A percentile compares a stretch with the other conserved stretches of the same genome.
These are phyloP conservation scores for Boleophthalmus pectinirostris DNA, from an alignment of 2,113 vertebrate genomes.

Conservation along the genomic window DNA sequence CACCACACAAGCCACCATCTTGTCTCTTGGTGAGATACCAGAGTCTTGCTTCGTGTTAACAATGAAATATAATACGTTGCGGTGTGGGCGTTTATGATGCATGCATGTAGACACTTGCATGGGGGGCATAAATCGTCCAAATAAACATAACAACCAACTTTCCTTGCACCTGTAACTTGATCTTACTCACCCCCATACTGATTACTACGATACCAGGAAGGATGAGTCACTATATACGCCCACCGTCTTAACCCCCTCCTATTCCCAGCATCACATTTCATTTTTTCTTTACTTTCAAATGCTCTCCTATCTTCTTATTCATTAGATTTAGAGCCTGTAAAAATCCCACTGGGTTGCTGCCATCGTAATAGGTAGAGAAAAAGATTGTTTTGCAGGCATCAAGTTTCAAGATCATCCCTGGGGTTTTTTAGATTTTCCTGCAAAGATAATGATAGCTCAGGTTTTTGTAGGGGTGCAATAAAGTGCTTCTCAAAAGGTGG, in stretches of 20 bases:
- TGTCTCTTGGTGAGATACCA: neutral
- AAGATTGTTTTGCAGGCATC: conserved; percentile 49
- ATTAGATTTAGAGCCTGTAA: conserved; percentile 52
- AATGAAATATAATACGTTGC: neutral
- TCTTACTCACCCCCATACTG: conserved; percentile 35
- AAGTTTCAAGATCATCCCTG: conserved; percentile 58
- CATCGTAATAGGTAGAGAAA: conserved; percentile 47
- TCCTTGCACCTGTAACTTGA: conserved; percentile 48
- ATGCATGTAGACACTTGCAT: conserved; percentile 7
- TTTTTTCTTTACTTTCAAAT: conserved; percentile 16
- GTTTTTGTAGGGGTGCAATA: conserved; percentile 27
- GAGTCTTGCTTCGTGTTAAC: conserved; percentile 8
- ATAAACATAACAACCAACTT: conserved; percentile 26
- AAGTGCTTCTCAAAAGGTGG: neutral
- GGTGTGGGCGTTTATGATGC: neutral
- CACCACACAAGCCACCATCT: neutral
- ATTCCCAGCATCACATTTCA: conserved; percentile 23
- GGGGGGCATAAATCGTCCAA: neutral
- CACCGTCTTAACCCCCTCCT: conserved; percentile 1
- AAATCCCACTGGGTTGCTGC: conserved; percentile 52
- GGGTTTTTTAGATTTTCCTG: conserved; percentile 48
- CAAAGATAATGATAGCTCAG: conserved; percentile 48
- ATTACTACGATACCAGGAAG: conserved; percentile 42
- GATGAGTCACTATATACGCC: conserved; percentile 52
- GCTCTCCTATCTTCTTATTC: conserved; percentile 48